These are phyloP conservation scores for Meloidogyne floridensis DNA, from an alignment of 1,140 invertebrate genomes.

Conservation along the genomic window DNA sequence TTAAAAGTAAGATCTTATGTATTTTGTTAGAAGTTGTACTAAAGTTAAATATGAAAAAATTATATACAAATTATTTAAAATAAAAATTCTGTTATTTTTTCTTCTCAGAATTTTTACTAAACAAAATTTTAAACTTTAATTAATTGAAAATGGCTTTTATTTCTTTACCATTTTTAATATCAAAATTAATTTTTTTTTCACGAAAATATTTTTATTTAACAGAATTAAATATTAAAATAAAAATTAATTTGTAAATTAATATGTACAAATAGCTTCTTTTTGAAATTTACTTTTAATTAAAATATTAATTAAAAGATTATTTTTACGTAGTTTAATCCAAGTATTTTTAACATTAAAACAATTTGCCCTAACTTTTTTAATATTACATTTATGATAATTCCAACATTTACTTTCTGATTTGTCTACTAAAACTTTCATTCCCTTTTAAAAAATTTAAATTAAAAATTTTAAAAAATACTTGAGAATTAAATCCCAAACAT, in stretches of 20 bases:
- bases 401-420: conserved; percentile 9
- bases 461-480: not conserved
- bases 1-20: no score
- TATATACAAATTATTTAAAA: no score
- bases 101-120: no score
- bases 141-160: no score
- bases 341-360: not conserved
- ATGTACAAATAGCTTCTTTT: not conserved
- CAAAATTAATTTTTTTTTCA: no score
- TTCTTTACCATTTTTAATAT: no score
- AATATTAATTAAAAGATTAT: not conserved
- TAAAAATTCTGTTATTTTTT: no score
- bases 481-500: conserved; percentile 2
- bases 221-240: not conserved
- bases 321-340: not conserved
- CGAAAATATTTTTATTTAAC: no score
- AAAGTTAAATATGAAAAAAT: no score
- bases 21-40: no score
- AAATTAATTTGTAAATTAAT: not conserved
- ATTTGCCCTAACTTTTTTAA: not conserved
- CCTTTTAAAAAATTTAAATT: not conserved
- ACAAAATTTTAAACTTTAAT: no score
- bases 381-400: conserved; percentile 6
- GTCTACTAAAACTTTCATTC: not conserved
- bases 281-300: not conserved